These are phyloP conservation scores for Dasypolia templi DNA, from an alignment of 2,888 invertebrate genomes.

Conservation along the genomic window DNA sequence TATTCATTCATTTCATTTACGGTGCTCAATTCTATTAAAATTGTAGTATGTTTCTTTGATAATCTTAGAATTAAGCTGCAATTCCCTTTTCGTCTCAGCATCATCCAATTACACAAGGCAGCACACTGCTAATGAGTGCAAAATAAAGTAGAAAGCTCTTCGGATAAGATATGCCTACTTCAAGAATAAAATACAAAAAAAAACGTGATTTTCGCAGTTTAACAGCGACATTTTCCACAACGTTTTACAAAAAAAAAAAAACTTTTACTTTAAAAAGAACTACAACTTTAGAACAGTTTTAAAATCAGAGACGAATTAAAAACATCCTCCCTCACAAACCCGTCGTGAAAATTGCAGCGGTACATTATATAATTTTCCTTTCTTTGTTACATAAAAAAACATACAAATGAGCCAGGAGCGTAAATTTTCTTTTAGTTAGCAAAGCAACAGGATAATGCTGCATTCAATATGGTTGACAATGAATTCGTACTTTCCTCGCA, in stretches of 20 bases:
- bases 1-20: too few relatives aligned
- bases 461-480: slow-evolving; percentile 73
- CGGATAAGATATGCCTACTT: slow-evolving; percentile 2
- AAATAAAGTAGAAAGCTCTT: slow-evolving; percentile 20
- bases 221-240: slow-evolving; percentile 5
- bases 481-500: slow-evolving; percentile 72
- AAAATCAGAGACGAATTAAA: slow-evolving; percentile 48
- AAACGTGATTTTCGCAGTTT: slow-evolving; percentile 5
- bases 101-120: slow-evolving; percentile 31
- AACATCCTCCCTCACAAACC: slow-evolving; percentile 34
- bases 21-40: background rate
- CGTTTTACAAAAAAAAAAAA: background rate
- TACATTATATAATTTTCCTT: slow-evolving; percentile 41
- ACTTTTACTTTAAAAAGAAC: background rate
- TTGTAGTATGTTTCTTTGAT: background rate
- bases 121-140: slow-evolving; percentile 43
- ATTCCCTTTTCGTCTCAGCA: slow-evolving; percentile 23
- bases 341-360: slow-evolving; percentile 42
- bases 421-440: slow-evolving; percentile 63
- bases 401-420: slow-evolving; percentile 55
- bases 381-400: slow-evolving; percentile 53
- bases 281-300: slow-evolving; percentile 16
- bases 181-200: slow-evolving; percentile 1
- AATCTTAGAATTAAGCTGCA: slow-evolving; percentile 22
- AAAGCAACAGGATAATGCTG: slow-evolving; percentile 55